Conservation (phyloP, 2,888 invertebrate species). For the Morpho achilles region DNA sequence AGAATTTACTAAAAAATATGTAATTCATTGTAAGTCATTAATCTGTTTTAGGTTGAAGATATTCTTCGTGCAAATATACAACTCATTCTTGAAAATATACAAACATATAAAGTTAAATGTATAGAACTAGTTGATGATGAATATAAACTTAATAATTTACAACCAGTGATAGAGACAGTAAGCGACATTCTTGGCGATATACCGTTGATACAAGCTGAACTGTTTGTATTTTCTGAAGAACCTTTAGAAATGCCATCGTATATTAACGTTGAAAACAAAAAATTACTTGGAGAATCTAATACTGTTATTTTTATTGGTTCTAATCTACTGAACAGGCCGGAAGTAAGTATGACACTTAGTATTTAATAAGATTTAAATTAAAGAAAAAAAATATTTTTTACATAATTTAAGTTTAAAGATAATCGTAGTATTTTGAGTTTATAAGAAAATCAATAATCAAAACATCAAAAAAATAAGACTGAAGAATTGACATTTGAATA, state of each 20-base stretch:
- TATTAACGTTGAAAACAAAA: slow-evolving; percentile 81
- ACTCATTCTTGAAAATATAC: slow-evolving; percentile 85
- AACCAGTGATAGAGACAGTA: slow-evolving; percentile 76
- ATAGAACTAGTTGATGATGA: slow-evolving; percentile 76
- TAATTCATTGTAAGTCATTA: not conserved
- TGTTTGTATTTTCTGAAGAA: slow-evolving; percentile 77
- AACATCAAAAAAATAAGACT: too few relatives aligned
- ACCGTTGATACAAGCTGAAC: slow-evolving; percentile 84
- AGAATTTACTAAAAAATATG: too few relatives aligned
- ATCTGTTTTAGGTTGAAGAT: slow-evolving; percentile 56
- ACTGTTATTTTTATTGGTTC: slow-evolving; percentile 73
- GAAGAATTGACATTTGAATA: too few relatives aligned
- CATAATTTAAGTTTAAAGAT: too few relatives aligned
- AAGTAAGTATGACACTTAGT: slow-evolving; percentile 46
- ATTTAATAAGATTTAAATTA: not conserved
- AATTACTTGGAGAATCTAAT: slow-evolving; percentile 75
- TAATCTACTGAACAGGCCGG: slow-evolving; percentile 68
- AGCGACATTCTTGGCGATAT: slow-evolving; percentile 81
- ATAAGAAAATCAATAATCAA: too few relatives aligned
- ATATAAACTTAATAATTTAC: slow-evolving; percentile 64
- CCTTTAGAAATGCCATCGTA: slow-evolving; percentile 63
- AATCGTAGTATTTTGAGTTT: too few relatives aligned
- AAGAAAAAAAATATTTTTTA: not conserved
- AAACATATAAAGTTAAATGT: slow-evolving; percentile 80
- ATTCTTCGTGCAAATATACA: slow-evolving; percentile 82